Evolutionary conservation across 2,113 vertebrate genomes (phyloP).

Genomic region (Aegypius monachus): DNA sequence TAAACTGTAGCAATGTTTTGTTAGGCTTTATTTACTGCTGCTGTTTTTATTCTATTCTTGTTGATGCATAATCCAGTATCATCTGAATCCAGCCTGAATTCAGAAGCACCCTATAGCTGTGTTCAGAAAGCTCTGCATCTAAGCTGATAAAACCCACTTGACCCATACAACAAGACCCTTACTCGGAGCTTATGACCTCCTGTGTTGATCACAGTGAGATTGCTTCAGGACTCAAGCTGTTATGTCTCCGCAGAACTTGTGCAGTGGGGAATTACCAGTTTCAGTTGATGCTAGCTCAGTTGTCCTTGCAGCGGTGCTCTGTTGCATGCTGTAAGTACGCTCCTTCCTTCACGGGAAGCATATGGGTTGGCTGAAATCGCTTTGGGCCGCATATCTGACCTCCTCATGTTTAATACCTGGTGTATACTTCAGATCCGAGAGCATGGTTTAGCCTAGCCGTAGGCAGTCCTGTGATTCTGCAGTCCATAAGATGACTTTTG

Average conservation of each 20-base stretch:
- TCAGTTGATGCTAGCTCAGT: background rate
- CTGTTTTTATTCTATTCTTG: background rate
- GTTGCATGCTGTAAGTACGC: background rate
- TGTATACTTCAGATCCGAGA: background rate
- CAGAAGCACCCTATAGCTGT: background rate
- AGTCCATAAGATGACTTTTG: background rate
- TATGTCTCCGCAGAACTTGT: rapidly evolving
- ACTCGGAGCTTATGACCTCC: background rate
- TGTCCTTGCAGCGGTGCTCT: background rate
- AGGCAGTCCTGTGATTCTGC: background rate
- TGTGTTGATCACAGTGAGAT: background rate
- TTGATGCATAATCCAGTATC: background rate
- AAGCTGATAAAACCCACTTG: background rate
- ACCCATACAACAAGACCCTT: background rate
- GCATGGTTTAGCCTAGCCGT: background rate
- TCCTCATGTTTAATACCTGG: background rate
- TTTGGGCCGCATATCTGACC: background rate
- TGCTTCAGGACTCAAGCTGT: background rate
- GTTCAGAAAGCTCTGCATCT: background rate
- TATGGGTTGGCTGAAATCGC: background rate
- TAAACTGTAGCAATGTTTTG: background rate
- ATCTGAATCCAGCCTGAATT: background rate
- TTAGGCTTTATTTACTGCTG: background rate
- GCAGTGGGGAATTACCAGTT: too few relatives aligned
- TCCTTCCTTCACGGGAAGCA: background rate